Evolutionary conservation across 1,140 invertebrate species (phyloP).

Genomic region (Drosophila sechellia): DNA sequence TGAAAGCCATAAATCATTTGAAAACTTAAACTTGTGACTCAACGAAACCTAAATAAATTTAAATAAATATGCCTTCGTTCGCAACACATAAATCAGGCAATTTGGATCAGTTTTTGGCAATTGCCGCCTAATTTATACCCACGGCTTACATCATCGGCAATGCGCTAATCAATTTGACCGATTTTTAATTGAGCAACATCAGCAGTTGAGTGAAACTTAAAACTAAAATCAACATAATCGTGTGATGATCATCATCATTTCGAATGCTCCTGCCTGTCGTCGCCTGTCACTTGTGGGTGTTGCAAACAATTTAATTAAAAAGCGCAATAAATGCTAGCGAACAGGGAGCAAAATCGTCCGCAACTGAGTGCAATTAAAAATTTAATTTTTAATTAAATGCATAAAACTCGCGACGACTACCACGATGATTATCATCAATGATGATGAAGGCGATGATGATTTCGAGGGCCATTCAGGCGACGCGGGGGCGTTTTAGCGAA

Average conservation of each 20-base stretch:
- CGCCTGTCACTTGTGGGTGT: conserved; percentile 41
- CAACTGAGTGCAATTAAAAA: conserved; percentile 70
- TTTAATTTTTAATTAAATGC: conserved; percentile 59
- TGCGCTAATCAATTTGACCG: conserved; percentile 50
- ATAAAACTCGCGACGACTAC: conserved; percentile 27
- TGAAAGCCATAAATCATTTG: neutral
- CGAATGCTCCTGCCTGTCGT: conserved; percentile 17
- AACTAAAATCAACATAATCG: conserved; percentile 27
- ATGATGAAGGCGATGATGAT: neutral
- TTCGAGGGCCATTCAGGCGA: conserved; percentile 14
- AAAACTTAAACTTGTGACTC: neutral
- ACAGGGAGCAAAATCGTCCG: conserved; percentile 15
- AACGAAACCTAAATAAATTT: conserved; percentile 14
- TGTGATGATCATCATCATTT: conserved; percentile 1
- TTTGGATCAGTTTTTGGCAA: conserved; percentile 22
- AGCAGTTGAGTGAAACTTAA: conserved; percentile 35
- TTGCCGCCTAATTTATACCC: conserved; percentile 17
- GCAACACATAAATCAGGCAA: conserved; percentile 38
- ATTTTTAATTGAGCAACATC: conserved; percentile 44
- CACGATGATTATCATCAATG: neutral
- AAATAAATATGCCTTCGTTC: conserved; percentile 5
- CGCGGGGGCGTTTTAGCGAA: conserved; percentile 32
- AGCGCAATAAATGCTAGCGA: conserved; percentile 30
- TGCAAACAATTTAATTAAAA: conserved; percentile 61
- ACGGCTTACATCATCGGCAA: conserved; percentile 41